Conservation (phyloP, 35 echinoderm and acorn worm genomes). For the Amphiura filiformis region DNA sequence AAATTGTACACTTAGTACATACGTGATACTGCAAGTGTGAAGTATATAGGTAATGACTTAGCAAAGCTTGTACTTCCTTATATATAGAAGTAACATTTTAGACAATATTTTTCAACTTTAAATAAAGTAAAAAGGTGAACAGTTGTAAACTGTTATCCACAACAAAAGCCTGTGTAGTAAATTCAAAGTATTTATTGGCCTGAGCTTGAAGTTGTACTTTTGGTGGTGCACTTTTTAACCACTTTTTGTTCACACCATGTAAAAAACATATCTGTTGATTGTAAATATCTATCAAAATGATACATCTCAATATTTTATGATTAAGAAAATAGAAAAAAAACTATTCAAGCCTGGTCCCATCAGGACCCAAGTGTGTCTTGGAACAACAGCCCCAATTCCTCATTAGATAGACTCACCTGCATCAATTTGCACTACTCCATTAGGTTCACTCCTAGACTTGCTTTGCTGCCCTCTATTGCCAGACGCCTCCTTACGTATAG, state of each 20-base stretch:
- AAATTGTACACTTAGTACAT: not conserved
- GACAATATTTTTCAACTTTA: no score
- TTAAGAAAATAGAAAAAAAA: not conserved
- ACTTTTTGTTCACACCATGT: not conserved
- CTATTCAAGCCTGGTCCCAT: no score
- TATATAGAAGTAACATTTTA: no score
- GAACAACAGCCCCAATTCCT: not conserved
- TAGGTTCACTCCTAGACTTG: not conserved
- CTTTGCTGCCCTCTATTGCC: not conserved
- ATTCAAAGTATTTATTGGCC: no score
- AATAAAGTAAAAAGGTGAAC: no score
- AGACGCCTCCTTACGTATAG: not conserved
- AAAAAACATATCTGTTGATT: not conserved
- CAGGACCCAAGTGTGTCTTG: not conserved
- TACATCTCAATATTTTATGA: not conserved
- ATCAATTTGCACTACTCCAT: not conserved
- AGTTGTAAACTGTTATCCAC: no score
- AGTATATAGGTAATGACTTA: not conserved
- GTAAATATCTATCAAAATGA: not conserved
- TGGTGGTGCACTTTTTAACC: not conserved
- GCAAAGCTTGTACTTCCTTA: not conserved
- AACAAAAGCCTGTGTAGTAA: no score
- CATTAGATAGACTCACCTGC: not conserved
- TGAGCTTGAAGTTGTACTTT: no score
- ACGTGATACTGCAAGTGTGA: not conserved